These are phyloP conservation scores for Sthenelais limicola DNA, from an alignment of 2,888 invertebrate species.

Conservation along the genomic window DNA sequence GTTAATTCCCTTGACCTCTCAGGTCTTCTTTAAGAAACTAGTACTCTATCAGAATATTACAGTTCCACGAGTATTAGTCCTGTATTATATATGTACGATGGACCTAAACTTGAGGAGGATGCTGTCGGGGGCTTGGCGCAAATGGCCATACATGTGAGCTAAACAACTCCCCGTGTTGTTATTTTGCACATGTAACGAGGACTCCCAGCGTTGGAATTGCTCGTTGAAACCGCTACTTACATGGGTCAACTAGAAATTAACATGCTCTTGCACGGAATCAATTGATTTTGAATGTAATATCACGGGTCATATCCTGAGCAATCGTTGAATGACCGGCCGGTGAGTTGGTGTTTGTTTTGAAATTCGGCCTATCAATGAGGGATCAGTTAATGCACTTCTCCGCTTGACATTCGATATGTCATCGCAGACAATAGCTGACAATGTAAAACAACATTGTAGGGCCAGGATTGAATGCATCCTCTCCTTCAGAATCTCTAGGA, in stretches of 20 bases:
- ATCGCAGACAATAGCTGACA: no score
- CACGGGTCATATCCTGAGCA: neutral
- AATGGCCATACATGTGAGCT: neutral
- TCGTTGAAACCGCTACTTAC: neutral
- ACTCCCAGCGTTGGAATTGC: neutral
- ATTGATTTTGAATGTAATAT: neutral
- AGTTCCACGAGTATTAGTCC: no score
- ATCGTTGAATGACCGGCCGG: neutral
- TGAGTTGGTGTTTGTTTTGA: neutral
- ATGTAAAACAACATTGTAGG: no score
- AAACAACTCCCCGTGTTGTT: neutral
- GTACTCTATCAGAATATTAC: neutral
- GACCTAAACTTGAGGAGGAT: neutral
- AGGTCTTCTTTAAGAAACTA: neutral
- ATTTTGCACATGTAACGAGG: neutral
- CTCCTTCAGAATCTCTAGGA: no score
- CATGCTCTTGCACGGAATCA: no score
- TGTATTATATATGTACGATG: neutral
- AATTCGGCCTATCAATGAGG: no score
- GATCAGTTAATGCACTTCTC: no score
- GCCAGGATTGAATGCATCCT: no score
- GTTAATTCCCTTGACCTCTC: neutral
- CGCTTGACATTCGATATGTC: no score
- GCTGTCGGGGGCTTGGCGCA: constrained; percentile 18
- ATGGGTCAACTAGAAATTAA: no score